phyloP scores from a whole-genome alignment of 2,113 vertebrate species.

The Haemorhous mexicanus region DNA sequence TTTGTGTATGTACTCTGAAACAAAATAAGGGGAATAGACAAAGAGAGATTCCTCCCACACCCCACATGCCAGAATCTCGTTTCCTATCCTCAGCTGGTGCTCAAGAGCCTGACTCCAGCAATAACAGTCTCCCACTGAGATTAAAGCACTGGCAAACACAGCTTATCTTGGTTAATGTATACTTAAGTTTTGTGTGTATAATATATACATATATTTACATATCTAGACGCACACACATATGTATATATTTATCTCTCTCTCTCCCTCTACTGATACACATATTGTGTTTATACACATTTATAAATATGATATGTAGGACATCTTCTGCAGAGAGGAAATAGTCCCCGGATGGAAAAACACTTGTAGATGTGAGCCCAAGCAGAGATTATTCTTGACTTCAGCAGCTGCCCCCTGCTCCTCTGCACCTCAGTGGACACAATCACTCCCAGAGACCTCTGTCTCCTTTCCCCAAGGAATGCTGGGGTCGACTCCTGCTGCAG shows the following conservation, averaged over 20 bases:
- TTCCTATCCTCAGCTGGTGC: conserved; percentile 71
- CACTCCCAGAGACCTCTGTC: not conserved
- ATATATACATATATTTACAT: conserved; percentile 54
- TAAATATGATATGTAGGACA: conserved; percentile 45
- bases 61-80: conserved; percentile 46
- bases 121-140: conserved; percentile 71
- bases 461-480: not conserved
- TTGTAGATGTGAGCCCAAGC: not conserved
- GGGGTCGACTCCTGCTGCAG: not conserved
- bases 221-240: not conserved
- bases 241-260: conserved; percentile 46
- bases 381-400: not conserved
- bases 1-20: conserved; percentile 51
- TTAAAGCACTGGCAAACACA: conserved; percentile 66
- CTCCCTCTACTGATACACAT: conserved; percentile 24
- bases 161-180: conserved; percentile 67
- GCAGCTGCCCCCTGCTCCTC: not conserved
- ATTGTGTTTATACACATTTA: conserved; percentile 44
- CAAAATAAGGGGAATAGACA: conserved; percentile 51
- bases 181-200: conserved; percentile 63
- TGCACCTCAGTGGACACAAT: not conserved
- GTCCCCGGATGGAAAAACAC: not conserved
- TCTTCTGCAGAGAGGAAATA: conserved; percentile 1
- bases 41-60: conserved; percentile 63
- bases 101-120: conserved; percentile 63